Evolutionary conservation across 64 coral and sea anemone species (phyloP).

Genomic region (Astreopora myriophthalma): DNA sequence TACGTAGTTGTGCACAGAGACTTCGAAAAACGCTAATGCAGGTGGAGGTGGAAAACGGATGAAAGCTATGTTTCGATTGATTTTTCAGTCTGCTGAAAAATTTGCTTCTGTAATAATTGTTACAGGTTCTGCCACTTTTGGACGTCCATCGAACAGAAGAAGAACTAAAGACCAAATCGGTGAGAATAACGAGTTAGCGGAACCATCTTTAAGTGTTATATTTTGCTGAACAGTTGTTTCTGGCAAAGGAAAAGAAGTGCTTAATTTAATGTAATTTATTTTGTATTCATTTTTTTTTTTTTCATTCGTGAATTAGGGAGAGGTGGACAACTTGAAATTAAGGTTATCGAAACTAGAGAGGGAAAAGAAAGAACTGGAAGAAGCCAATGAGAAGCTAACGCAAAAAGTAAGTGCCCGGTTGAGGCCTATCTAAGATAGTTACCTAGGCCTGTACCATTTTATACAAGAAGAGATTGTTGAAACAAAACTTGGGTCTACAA

Average conservation of each 20-base stretch:
- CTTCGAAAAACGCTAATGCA: too few relatives aligned
- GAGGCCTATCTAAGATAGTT: too few relatives aligned
- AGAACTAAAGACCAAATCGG: slow-evolving; percentile 82
- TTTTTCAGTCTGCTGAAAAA: not conserved
- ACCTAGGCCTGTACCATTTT: too few relatives aligned
- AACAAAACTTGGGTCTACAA: too few relatives aligned
- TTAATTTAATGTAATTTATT: too few relatives aligned
- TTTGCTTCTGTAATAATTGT: not conserved
- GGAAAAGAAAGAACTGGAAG: slow-evolving; percentile 78
- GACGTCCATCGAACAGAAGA: slow-evolving; percentile 96
- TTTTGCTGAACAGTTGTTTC: too few relatives aligned
- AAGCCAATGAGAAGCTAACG: slow-evolving; percentile 72
- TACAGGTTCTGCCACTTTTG: slow-evolving; percentile 82
- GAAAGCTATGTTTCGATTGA: too few relatives aligned
- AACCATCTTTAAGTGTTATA: too few relatives aligned
- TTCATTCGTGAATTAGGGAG: slow-evolving; percentile 18
- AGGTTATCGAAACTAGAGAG: slow-evolving; percentile 89
- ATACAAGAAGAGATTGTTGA: too few relatives aligned
- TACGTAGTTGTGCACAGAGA: too few relatives aligned
- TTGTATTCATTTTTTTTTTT: not conserved
- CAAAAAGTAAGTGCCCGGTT: slow-evolving; percentile 68
- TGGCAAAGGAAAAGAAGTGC: too few relatives aligned
- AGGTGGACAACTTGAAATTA: slow-evolving; percentile 77
- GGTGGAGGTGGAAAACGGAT: too few relatives aligned
- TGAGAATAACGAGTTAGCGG: not conserved